These are phyloP conservation scores for Sarcophaga caerulescens DNA, from an alignment of 2,888 invertebrate genomes.

Conservation along the genomic window DNA sequence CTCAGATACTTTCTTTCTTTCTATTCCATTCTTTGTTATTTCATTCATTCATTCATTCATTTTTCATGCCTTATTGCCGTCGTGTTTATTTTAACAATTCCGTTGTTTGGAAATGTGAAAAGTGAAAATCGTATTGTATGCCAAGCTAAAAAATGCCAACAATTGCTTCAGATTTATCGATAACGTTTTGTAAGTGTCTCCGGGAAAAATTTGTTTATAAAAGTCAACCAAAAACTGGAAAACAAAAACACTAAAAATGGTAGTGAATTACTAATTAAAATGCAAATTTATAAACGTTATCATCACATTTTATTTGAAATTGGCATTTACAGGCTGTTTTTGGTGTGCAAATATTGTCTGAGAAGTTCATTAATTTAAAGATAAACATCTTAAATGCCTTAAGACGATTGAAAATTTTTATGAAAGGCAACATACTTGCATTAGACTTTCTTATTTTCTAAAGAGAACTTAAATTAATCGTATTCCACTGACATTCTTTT, in stretches of 20 bases:
- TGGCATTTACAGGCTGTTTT: no score
- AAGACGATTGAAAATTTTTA: no score
- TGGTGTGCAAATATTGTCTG: no score
- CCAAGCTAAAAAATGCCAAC: conserved; percentile 6
- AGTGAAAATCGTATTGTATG: conserved; percentile 12
- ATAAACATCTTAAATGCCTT: no score
- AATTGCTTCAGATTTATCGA: conserved; percentile 30
- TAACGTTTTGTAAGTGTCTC: conserved; percentile 15
- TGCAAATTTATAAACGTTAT: background rate
- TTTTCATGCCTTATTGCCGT: background rate
- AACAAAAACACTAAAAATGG: background rate
- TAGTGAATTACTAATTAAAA: conserved; percentile 16
- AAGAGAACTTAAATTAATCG: no score
- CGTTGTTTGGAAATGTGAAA: conserved; percentile 1
- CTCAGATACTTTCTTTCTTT: no score
- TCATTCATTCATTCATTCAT: background rate
- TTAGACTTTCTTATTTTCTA: no score
- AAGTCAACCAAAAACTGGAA: background rate
- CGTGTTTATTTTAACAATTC: conserved; percentile 29
- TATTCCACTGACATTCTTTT: no score
- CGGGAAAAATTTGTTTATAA: no score
- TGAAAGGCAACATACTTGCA: no score
- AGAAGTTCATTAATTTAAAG: no score
- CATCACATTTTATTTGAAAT: background rate
- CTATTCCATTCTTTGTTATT: no score